phyloP scores from a whole-genome alignment of 2,888 invertebrate species.

The Drosophila limbata region DNA sequence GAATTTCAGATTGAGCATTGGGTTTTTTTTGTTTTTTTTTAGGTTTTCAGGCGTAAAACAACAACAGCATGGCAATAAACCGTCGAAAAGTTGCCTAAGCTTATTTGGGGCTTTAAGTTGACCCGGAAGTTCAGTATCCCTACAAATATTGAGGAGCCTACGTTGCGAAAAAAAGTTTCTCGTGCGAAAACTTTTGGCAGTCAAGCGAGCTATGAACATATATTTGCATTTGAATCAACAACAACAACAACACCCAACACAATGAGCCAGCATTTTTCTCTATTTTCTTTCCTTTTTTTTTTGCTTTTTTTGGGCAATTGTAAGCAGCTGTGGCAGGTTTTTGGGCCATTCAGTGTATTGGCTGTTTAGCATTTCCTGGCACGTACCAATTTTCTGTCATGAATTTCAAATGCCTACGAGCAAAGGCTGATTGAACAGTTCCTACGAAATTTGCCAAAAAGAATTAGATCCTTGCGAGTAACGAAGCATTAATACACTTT shows the following conservation, averaged over 20 bases:
- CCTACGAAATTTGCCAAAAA: constrained; percentile 35
- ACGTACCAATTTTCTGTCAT: constrained; percentile 75
- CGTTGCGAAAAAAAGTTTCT: constrained; percentile 64
- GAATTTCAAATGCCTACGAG: constrained; percentile 70
- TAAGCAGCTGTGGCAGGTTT: constrained; percentile 48
- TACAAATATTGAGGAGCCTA: constrained; percentile 48
- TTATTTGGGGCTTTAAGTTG: constrained; percentile 72
- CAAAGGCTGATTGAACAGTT: constrained; percentile 74
- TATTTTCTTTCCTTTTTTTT: constrained; percentile 11
- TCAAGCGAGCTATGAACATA: constrained; percentile 50
- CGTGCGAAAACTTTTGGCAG: constrained; percentile 73
- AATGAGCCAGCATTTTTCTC: constrained; percentile 60
- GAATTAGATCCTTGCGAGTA: background rate
- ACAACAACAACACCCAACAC: constrained; percentile 41
- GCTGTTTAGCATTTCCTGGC: constrained; percentile 74
- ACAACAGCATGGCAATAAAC: constrained; percentile 72
- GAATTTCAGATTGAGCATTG: constrained; percentile 61
- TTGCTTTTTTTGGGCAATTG: constrained; percentile 35
- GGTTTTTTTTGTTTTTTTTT: constrained; percentile 23
- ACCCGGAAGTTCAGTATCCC: constrained; percentile 49
- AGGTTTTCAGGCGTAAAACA: constrained; percentile 41
- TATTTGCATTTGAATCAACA: constrained; percentile 76
- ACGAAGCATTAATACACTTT: constrained; percentile 32
- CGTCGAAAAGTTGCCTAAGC: constrained; percentile 75
- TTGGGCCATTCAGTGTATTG: constrained; percentile 24